Conservation (phyloP, 2,113 vertebrate genomes). For the Balaenoptera acutorostrata region DNA sequence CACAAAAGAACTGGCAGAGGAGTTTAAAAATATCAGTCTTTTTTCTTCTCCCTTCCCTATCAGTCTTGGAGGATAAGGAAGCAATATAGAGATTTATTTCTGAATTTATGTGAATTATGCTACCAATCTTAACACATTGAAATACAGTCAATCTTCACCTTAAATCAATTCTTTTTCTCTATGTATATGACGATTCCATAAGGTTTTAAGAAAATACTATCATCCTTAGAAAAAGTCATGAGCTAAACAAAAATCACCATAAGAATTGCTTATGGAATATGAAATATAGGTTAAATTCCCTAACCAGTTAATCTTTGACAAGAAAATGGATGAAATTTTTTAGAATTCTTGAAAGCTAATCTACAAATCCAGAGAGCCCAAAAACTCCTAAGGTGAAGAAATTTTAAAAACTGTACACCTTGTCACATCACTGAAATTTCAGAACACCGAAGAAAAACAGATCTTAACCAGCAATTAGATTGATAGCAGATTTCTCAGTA, state of each 20-base stretch:
- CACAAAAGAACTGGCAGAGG: background rate
- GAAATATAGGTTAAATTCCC: background rate
- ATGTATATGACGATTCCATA: background rate
- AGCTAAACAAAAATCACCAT: conserved; percentile 14
- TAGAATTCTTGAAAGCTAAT: background rate
- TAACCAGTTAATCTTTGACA: background rate
- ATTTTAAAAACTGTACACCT: background rate
- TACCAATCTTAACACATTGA: background rate
- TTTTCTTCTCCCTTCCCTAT: background rate
- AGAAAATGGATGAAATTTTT: background rate
- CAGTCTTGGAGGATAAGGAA: background rate
- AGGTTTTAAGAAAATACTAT: background rate
- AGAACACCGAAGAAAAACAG: conserved; percentile 27
- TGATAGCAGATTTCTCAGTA: background rate
- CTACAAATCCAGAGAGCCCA: conserved; percentile 2
- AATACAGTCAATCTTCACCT: background rate
- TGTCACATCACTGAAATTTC: background rate
- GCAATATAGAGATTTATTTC: background rate
- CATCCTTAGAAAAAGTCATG: background rate
- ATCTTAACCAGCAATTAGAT: background rate
- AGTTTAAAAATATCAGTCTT: background rate
- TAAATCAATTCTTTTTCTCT: background rate
- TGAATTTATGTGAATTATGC: conserved; percentile 1
- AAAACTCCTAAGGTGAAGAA: background rate
- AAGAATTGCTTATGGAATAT: background rate